Base-by-base conservation (phyloP, 2,113 vertebrate species). In the Atherinomorus stipes region DNA sequence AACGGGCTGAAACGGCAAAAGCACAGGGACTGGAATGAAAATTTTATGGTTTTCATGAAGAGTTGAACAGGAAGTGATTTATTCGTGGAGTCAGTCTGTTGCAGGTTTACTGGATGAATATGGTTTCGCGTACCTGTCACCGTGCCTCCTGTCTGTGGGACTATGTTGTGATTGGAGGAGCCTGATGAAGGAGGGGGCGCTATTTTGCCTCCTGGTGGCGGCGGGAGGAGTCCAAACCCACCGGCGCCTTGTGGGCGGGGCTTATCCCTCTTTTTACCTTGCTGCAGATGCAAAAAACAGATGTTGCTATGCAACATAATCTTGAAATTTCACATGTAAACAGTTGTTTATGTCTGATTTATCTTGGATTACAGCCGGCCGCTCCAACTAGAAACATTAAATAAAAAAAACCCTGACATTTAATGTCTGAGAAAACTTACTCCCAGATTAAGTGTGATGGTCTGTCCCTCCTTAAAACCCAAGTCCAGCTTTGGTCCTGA, bases 401-500 rank as follows among this genome's bases (percentile, higher is more conserved):
- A 34, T 49, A 16, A 23, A 23, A 65, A 7, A 11, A 57, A 23
- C 1, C 12, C 26, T 40, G 12, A 62, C 13, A 23, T 10, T n/a
- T 34, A 4, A 19, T 31, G 2, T 31, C 3, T 18, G 38, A 25
- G 3, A 51, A 54, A 8, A 57, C 11, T 23, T 12, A 98, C 97
- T 91, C 96, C 97, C 15, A 99, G 97, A 82, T 97, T 98, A 50
- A 99, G 91, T 37, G 97, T 98, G 88, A 99, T 98, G 56, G 97
- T 99, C 90, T 99, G 97, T 31, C 97, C 97, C 78, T 99, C 97
- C 85, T 99, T 99, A 83, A 99, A 99, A 11, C 97, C 97, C 44
- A 99, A 86, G 83, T 98, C 96, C 89, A 97, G 90, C 74, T 96
- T 97, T 21, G 96, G 96, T 71, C 92, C 94, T 21, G 83, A 91